These are phyloP conservation scores for Telmatherina bonti DNA, from an alignment of 2,797 vertebrate species.

Conservation along the genomic window DNA sequence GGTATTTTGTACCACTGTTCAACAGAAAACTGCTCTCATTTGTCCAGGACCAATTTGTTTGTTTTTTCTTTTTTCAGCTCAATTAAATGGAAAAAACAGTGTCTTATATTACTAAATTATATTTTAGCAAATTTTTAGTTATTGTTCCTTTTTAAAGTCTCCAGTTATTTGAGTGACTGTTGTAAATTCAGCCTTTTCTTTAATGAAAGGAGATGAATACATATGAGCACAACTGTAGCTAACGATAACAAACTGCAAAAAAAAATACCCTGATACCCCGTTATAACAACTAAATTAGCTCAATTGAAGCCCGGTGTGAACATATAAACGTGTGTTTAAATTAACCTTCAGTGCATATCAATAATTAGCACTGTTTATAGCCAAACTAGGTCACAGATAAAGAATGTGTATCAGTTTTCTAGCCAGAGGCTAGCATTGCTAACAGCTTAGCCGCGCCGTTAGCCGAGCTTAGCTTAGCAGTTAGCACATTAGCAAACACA, in stretches of 20 bases:
- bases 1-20: too few species aligned
- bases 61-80: too few species aligned
- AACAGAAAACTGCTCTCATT: too few species aligned
- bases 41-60: too few species aligned
- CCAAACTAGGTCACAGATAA: background rate
- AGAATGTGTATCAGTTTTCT: conserved; percentile 7
- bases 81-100: too few species aligned
- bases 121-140: too few species aligned
- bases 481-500: conserved; percentile 46
- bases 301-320: fast-evolving
- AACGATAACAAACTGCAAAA: background rate
- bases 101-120: too few species aligned
- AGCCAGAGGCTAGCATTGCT: conserved; percentile 35
- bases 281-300: background rate
- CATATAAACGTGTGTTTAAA: fast-evolving
- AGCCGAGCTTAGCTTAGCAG: conserved; percentile 48
- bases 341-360: fast-evolving
- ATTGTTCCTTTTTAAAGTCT: too few species aligned
- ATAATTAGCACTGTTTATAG: fast-evolving
- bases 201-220: too few species aligned
- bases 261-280: background rate
- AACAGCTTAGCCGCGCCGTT: conserved; percentile 53
- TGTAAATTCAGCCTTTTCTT: too few species aligned
- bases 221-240: too few species aligned
- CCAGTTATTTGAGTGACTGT: too few species aligned